Evolutionary conservation across 2,888 invertebrate genomes (phyloP).

Genomic region (Papilio protenor): DNA sequence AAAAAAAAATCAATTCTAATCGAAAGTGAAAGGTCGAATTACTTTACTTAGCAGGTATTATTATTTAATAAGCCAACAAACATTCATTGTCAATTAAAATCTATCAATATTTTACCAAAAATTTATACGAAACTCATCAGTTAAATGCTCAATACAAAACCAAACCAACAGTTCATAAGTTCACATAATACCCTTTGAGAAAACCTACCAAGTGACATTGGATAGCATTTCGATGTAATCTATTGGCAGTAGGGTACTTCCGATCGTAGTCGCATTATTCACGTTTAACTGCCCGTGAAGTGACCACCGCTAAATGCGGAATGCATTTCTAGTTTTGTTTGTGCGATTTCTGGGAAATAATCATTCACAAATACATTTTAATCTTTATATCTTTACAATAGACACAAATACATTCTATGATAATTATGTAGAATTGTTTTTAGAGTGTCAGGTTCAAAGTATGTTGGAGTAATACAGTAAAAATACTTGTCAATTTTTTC

Average conservation of each 20-base stretch:
- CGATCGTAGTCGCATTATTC: conserved; percentile 7
- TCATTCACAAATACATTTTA: no score
- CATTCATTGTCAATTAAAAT: no score
- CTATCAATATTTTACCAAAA: background rate
- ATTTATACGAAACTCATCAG: background rate
- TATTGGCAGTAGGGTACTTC: background rate
- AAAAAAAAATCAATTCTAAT: no score
- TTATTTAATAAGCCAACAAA: no score
- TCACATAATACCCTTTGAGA: background rate
- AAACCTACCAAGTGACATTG: conserved; percentile 1
- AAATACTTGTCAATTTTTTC: no score
- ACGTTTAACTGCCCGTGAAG: conserved; percentile 8
- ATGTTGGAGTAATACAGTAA: no score
- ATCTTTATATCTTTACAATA: no score
- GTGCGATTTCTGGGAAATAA: background rate
- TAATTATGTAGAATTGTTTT: no score
- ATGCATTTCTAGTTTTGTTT: conserved; percentile 2
- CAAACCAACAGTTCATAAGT: background rate
- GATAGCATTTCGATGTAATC: conserved; percentile 7
- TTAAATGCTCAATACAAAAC: background rate
- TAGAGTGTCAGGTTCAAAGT: no score
- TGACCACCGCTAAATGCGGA: background rate
- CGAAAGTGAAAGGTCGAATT: no score
- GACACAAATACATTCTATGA: no score
- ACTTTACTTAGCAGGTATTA: no score